phyloP scores from a whole-genome alignment of 2,113 vertebrate species.

The Pelusios castaneus region DNA sequence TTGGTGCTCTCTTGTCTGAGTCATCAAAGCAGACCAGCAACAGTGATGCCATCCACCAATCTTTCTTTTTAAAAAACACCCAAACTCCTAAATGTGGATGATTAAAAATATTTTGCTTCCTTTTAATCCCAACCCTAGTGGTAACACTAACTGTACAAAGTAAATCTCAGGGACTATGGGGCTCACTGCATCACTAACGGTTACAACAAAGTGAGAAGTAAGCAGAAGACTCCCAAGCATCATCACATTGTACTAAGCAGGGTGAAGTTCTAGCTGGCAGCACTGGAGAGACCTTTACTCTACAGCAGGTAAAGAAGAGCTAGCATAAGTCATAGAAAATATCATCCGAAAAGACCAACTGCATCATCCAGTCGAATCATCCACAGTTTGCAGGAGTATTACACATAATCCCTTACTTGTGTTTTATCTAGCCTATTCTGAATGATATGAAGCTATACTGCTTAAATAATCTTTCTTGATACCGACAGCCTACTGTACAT shows the following conservation, averaged over 20 bases:
- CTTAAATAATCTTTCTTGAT: background rate
- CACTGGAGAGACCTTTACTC: background rate
- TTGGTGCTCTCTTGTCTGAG: slow-evolving; percentile 67
- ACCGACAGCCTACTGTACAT: slow-evolving; percentile 21
- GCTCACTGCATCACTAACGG: background rate
- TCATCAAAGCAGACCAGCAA: slow-evolving; percentile 64
- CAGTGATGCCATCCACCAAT: slow-evolving; percentile 55
- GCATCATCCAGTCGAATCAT: slow-evolving; percentile 38
- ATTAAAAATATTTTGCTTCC: slow-evolving; percentile 56
- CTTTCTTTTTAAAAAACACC: slow-evolving; percentile 13
- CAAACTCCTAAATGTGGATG: slow-evolving; percentile 23
- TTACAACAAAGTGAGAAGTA: background rate
- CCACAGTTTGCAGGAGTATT: slow-evolving; percentile 37
- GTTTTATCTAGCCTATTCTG: background rate
- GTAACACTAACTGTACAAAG: slow-evolving; percentile 37
- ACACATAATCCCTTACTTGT: slow-evolving; percentile 9
- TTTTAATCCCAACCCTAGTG: slow-evolving; percentile 55
- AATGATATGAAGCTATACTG: background rate
- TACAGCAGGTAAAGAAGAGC: slow-evolving; percentile 56
- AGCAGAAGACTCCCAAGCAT: slow-evolving; percentile 30
- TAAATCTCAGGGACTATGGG: slow-evolving; percentile 41
- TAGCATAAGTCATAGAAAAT: slow-evolving; percentile 66
- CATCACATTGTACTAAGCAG: slow-evolving; percentile 54
- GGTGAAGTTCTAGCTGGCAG: slow-evolving; percentile 27
- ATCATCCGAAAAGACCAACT: slow-evolving; percentile 53